Base-by-base conservation (phyloP, 2,888 invertebrate species). In the Glyphotaelius pellucidus region DNA sequence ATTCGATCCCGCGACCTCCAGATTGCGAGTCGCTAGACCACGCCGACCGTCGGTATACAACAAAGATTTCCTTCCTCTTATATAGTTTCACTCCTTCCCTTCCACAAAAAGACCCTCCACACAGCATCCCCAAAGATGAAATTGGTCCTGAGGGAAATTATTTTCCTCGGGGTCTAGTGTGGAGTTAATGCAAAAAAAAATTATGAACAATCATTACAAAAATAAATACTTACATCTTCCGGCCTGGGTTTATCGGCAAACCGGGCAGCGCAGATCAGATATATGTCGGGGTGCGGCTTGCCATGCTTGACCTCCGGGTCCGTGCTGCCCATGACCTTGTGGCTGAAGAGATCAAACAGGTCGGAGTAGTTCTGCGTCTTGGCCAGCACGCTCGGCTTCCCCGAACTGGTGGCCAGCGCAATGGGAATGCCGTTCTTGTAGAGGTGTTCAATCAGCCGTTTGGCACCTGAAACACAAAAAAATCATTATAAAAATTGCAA, bases 221-320 rank as follows among this genome's bases (percentile, higher is more conserved):
- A n/a, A 52, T 35, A 35, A 25, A 47, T n/a, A 94, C 95, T 95
- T 95, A 96, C 97, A 95, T 97, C 94, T 93, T 96, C 96, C 1
- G 97, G 96, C 31, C 95, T 94, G 32, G 98, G 97, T 93, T 96
- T 95, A 92, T 97, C 97, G 0, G 96, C 94, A 95, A 99, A 99
- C 91, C 98, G 96, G 11, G 95, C 95, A 0, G 98, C 98, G 94
- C 98, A 97, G 14, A 98, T 96, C 47, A 98, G 94, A 95, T 98
- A 99, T 94, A 98, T 98, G 95, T 99, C 99, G 1, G 99, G 99
- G 89, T 97, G 96, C 3, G 99, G 99, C 95, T 99, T 99, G 0
- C 99, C 98, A 80, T 96, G 95, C 94, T 97, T 97, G 0, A 99
- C 98, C 93, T 98, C 98, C 0, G 98, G 97, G 95, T 99, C 99